Evolutionary conservation across 2,888 invertebrate genomes (phyloP).

Genomic region (Mythimna lalbum): DNA sequence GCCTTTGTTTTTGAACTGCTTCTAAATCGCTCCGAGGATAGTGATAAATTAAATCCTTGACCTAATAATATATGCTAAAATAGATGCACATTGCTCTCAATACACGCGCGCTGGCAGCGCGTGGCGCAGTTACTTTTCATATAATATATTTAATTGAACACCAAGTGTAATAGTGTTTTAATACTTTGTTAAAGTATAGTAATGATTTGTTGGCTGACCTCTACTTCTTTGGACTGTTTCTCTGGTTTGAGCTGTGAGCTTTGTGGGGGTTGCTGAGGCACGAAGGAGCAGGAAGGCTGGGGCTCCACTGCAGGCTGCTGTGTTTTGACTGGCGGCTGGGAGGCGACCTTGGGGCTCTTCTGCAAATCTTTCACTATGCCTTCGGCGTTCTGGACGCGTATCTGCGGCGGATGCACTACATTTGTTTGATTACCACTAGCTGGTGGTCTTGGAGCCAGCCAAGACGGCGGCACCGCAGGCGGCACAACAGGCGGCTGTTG

Average conservation of each 20-base stretch:
- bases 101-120: constrained; percentile 80
- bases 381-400: constrained; percentile 79
- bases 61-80: constrained; percentile 87
- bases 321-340: constrained; percentile 68
- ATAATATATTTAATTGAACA: constrained; percentile 64
- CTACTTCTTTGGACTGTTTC: constrained; percentile 85
- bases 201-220: constrained; percentile 82
- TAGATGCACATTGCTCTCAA: constrained; percentile 86
- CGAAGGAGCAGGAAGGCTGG: constrained; percentile 86
- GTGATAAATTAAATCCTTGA: constrained; percentile 84
- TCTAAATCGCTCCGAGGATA: constrained; percentile 60
- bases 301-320: constrained; percentile 73
- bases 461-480: constrained; percentile 85
- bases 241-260: constrained; percentile 82
- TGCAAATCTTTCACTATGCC: constrained; percentile 69
- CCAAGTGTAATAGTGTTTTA: constrained; percentile 55
- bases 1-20: constrained; percentile 43
- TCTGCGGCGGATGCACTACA: constrained; percentile 77
- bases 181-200: constrained; percentile 62
- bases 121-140: constrained; percentile 77
- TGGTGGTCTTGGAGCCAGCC: constrained; percentile 77
- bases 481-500: constrained; percentile 77
- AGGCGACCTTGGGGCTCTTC: constrained; percentile 71
- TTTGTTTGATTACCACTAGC: constrained; percentile 65
- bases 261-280: constrained; percentile 71